Percentiles rank a stretch among this genome's conserved stretches.
Conservation (phyloP, 92 coral and sea anemone species). For the Porites lobata region DNA sequence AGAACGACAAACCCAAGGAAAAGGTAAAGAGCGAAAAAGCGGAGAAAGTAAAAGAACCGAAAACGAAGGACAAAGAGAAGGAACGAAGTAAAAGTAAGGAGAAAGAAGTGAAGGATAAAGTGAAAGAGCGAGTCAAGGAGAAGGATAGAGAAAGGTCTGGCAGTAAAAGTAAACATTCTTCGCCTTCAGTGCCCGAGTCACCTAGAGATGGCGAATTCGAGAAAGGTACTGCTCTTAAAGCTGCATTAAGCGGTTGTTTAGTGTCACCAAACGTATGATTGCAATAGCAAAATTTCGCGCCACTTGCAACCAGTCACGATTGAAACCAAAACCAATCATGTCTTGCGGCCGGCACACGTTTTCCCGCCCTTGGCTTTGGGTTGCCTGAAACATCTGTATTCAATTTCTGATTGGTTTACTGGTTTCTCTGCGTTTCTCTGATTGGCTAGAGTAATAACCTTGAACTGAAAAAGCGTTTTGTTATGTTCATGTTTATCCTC, state of each 20-base stretch:
- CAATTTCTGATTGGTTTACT: too few species aligned
- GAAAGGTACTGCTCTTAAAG: constrained; percentile 57
- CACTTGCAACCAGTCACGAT: too few species aligned
- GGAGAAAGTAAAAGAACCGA: constrained; percentile 68
- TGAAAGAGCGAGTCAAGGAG: constrained; percentile 62
- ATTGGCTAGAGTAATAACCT: too few species aligned
- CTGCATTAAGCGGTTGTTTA: neutral
- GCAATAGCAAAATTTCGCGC: too few species aligned
- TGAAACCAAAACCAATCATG: too few species aligned
- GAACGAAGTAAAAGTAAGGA: constrained; percentile 95
- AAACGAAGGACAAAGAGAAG: constrained; percentile 79
- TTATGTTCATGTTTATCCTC: too few species aligned
- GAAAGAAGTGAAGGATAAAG: constrained; percentile 77
- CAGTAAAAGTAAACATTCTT: constrained; percentile 68
- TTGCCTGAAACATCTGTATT: too few species aligned
- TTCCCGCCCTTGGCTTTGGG: too few species aligned
- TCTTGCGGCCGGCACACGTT: too few species aligned
- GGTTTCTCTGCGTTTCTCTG: too few species aligned
- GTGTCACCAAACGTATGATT: too few species aligned
- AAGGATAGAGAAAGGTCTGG: constrained; percentile 46
- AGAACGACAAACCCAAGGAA: constrained; percentile 77
- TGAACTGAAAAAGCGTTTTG: too few species aligned
- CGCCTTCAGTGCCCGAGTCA: constrained; percentile 60
- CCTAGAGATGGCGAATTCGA: constrained; percentile 78
- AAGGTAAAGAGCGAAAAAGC: constrained; percentile 73